Evolutionary conservation across 2,888 invertebrate genomes (phyloP).

Genomic region (Pseudococcus jackbeardsleyi): DNA sequence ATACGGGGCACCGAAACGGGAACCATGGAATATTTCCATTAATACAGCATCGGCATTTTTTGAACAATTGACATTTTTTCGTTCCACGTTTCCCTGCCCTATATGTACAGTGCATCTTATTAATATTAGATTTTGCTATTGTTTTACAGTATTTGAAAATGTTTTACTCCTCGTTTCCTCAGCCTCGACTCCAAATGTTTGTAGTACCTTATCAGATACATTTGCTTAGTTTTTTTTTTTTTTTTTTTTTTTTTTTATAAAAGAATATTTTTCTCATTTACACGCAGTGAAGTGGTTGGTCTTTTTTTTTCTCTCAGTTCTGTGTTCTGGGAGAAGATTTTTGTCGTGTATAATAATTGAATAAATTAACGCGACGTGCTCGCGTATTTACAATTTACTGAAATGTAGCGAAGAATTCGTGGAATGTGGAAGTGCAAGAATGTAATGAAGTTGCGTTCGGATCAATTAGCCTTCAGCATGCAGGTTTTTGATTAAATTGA

Average conservation of each 20-base stretch:
- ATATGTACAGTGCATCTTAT: not conserved
- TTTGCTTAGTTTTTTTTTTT: not conserved
- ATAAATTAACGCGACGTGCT: slow-evolving; percentile 39
- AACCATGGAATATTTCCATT: slow-evolving; percentile 46
- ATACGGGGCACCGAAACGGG: not conserved
- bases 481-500: slow-evolving; percentile 49
- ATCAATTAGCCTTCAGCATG: slow-evolving; percentile 42
- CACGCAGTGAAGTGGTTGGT: not conserved
- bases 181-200: not conserved
- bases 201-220: no score
- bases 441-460: slow-evolving; percentile 27
- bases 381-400: slow-evolving; percentile 35
- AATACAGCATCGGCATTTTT: slow-evolving; percentile 32
- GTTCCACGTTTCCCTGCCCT: not conserved
- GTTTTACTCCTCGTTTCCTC: not conserved
- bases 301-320: not conserved
- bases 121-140: not conserved
- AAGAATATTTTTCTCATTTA: not conserved
- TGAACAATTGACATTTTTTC: slow-evolving; percentile 37
- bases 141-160: not conserved
- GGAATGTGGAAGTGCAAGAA: slow-evolving; percentile 50
- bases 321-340: not conserved
- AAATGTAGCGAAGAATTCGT: slow-evolving; percentile 41
- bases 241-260: no score
- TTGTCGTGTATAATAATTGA: slow-evolving; percentile 26